Base-by-base conservation (phyloP, 2,888 invertebrate genomes). In the Gonocerus acuteangulatus region DNA sequence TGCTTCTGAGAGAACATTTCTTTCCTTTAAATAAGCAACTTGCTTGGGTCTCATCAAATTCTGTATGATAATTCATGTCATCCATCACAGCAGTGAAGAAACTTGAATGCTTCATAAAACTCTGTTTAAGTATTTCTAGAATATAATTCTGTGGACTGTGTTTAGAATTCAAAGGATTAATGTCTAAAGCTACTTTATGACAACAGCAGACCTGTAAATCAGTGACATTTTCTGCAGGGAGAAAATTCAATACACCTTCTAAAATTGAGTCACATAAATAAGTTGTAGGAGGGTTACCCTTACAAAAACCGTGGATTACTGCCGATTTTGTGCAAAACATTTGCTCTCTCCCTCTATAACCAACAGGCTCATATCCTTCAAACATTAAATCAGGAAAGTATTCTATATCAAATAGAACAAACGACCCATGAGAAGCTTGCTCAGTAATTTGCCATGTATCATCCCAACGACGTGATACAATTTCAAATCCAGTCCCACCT, bases 381-480 rank as follows among this genome's bases (percentile, higher is more conserved):
- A 75, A 77, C 16, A 70, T 64, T 4, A 69, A 66, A 11, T 36
- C 2, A 27, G 68, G 67, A 69, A 79, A 80, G 2, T 74, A 72
- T 54, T 73, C 69, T 9, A 77, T 70, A n/a, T 69, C 64, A 1
- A 65, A 69, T 34, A 80, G 69, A 62, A 78, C 66, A 54, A 79
- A 73, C 65, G 75, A 71, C 42, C 77, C 75, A 67, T 78, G 72
- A 6, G 79, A 76, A 57, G 79, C 79, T 78, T 79, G 78, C 70
- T 78, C 77, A 62, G 74, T 74, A n/a, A 76, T 67, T 72, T 80
- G 77, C 80, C 81, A 81, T 15, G 77, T 75, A 72, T 81, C 78
- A 65, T 75, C 58, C 57, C 57, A 62, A 22, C 60, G 21, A 9
- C 72, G 72, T 67, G 78, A 74, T 19, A 56, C 65, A 65, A 79